Base-by-base conservation (phyloP, 2,888 invertebrate genomes). In the Microplitis deprimator region DNA sequence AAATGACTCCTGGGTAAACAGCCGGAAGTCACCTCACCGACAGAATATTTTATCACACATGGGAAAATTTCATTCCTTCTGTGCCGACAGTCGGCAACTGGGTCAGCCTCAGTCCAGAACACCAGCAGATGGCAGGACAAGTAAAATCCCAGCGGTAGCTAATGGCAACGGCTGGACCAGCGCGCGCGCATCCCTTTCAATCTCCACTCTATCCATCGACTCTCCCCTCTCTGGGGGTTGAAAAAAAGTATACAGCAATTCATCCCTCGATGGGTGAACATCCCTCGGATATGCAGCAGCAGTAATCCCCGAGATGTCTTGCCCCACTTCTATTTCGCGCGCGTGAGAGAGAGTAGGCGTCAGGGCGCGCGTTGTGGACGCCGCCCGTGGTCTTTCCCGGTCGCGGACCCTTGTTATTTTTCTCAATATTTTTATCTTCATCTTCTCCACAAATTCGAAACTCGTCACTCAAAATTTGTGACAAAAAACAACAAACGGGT, bases 331-430 rank as follows among this genome's bases (percentile, higher is more conserved):
- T 61, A 64, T 50, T 61, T 64, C 68, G 61, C 79, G 76, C 76
- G 79, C 79, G 81, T 59, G 81, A 79, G 79, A 77, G 79, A 81
- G 81, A 81, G 81, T 81, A 82, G 82, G 80, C 78, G 76, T 80
- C 82, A 79, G 79, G 81, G 76, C 77, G 77, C 74, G 77, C 79
- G 81, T 79, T 81, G 80, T 77, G 78, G 82, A 82, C 81, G 83
- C 82, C 82, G 82, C 83, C 82, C 82, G 81, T 82, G 80, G 81
- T 80, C 73, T 75, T 78, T 70, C 75, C 77, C 65, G 71, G 40
- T 71, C 71, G 62, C 62, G 77, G 77, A 75, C 38, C 38, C 65
- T 20, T 65, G 29, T 29, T 13, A 29, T 65, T 65, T 20, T 38
- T 65, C 38, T 65, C 29, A 65, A 20, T 29, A 69, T 78, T 65